These are phyloP conservation scores for Lasioglossum baleicum DNA, from an alignment of 1,140 invertebrate genomes.

Conservation along the genomic window DNA sequence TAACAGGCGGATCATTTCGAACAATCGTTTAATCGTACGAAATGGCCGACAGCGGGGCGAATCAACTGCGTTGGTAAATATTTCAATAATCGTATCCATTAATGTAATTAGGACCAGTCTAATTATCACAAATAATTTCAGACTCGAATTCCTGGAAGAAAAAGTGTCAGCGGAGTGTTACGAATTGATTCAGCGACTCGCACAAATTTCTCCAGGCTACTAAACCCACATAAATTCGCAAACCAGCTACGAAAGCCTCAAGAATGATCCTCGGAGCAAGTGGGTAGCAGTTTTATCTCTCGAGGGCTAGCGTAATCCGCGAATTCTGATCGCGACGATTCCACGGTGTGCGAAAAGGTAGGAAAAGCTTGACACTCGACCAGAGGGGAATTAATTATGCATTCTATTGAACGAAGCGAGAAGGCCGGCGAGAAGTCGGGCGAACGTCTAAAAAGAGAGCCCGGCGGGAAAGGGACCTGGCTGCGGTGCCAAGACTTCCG, in stretches of 20 bases:
- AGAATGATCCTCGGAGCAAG: constrained; percentile 2
- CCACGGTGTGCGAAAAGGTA: neutral
- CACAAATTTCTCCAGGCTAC: no score
- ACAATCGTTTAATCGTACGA: constrained; percentile 42
- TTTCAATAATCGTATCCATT: no score
- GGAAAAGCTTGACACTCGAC: constrained; percentile 48
- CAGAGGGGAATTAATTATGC: constrained; percentile 63
- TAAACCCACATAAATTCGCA: no score
- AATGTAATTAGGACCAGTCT: no score
- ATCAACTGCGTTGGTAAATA: no score
- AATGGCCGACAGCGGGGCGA: neutral
- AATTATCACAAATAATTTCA: no score
- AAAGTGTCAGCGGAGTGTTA: no score
- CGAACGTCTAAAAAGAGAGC: neutral
- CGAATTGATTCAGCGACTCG: no score
- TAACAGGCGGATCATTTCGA: constrained; percentile 28
- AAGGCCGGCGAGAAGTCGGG: neutral
- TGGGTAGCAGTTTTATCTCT: constrained; percentile 32
- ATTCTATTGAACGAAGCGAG: constrained; percentile 49
- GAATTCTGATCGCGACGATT: constrained; percentile 56
- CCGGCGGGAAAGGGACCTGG: constrained; percentile 1
- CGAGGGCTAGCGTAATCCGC: constrained; percentile 29
- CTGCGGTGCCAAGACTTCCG: constrained; percentile 10
- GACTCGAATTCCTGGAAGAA: no score
- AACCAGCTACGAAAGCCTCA: no score